Evolutionary conservation across 2,113 vertebrate species (phyloP).

Genomic region (Peromyscus leucopus): DNA sequence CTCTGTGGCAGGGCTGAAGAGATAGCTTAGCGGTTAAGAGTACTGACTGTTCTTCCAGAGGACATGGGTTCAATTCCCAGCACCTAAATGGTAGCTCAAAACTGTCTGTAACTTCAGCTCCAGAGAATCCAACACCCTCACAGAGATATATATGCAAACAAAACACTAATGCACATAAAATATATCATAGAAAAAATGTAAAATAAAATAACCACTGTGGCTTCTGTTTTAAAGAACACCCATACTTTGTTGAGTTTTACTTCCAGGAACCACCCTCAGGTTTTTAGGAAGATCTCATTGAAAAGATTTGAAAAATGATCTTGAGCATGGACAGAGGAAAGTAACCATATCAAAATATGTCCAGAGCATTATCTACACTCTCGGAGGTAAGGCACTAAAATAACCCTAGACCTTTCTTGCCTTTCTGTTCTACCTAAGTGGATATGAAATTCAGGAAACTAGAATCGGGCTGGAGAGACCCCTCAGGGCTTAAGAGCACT

Average conservation of each 20-base stretch:
- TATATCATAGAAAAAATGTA: background rate
- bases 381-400: background rate
- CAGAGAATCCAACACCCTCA: background rate
- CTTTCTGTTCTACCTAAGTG: background rate
- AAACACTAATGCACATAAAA: background rate
- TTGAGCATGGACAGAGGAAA: background rate
- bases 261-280: background rate
- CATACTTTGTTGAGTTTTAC: background rate
- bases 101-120: background rate
- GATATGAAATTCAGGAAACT: background rate
- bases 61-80: background rate
- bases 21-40: background rate
- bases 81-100: background rate
- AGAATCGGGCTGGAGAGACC: background rate
- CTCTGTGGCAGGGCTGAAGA: background rate
- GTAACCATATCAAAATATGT: background rate
- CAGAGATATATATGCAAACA: background rate
- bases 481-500: background rate
- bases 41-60: background rate
- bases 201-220: background rate
- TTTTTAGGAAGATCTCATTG: background rate
- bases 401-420: background rate
- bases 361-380: background rate
- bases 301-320: background rate
- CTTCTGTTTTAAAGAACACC: background rate